Evolutionary conservation across 2,113 vertebrate species (phyloP).

Genomic region (Ophthalmotilapia sp.): DNA sequence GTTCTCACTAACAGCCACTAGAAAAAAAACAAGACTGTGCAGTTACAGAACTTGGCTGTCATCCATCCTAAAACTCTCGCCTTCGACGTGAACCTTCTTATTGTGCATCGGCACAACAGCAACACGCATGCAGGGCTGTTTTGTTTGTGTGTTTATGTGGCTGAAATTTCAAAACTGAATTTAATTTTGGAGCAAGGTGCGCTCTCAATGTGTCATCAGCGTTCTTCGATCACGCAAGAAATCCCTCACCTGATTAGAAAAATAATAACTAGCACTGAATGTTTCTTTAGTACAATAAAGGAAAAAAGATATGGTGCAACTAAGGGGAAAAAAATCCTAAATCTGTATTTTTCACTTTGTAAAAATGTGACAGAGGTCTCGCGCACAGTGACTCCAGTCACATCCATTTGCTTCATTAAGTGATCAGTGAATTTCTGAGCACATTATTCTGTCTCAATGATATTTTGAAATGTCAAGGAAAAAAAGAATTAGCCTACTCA

Average conservation of each 20-base stretch:
- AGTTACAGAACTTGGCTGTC: not conserved
- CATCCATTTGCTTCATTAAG: not conserved
- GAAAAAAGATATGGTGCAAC: not conserved
- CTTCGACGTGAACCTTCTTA: not conserved
- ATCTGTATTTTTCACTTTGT: not conserved
- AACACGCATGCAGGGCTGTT: not conserved
- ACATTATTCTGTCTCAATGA: not conserved
- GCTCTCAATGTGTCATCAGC: not conserved
- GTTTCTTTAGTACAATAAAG: not conserved
- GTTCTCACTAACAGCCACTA: constrained; percentile 37
- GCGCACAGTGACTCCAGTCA: not conserved
- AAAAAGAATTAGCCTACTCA: not conserved
- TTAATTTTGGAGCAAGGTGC: not conserved
- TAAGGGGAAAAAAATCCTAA: not conserved
- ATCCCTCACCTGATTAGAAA: not conserved
- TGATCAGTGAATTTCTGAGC: not conserved
- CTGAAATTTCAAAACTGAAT: not conserved
- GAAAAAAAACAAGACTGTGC: not conserved
- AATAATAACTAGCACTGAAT: not conserved
- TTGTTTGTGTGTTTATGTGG: not conserved
- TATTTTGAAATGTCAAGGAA: not conserved
- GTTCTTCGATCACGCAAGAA: not conserved
- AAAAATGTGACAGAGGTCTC: not conserved
- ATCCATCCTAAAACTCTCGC: not conserved
- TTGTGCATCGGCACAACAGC: not conserved